A percentile compares a stretch with the other conserved stretches of the same genome.
These are phyloP conservation scores for Hymenochirus boettgeri DNA, from an alignment of 2,113 vertebrate species.

Conservation along the genomic window DNA sequence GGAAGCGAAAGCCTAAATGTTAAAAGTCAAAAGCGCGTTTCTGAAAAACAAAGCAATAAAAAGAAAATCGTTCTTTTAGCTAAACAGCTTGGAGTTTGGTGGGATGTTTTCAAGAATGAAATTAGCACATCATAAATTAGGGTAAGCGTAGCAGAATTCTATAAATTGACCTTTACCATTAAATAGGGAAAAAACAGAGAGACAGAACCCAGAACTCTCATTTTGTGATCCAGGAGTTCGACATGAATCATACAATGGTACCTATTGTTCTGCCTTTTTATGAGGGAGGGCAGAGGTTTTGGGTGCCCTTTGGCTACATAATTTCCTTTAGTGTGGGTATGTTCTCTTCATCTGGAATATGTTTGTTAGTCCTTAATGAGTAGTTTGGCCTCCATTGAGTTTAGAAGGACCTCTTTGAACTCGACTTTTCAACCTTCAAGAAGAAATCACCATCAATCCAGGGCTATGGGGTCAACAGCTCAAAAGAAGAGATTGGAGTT, in stretches of 20 bases:
- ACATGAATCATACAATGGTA: conserved; percentile 4
- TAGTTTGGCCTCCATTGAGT: background rate
- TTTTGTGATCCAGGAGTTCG: conserved; percentile 3
- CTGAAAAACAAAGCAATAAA: conserved; percentile 9
- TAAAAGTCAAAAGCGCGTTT: background rate
- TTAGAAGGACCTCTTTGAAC: conserved; percentile 1
- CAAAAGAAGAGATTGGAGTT: background rate
- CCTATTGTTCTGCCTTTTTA: conserved; percentile 2
- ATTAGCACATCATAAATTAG: conserved; percentile 7
- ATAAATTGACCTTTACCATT: conserved; percentile 11
- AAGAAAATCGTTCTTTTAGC: background rate
- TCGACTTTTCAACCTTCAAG: background rate
- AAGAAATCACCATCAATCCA: background rate
- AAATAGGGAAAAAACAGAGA: background rate
- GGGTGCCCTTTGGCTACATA: conserved; percentile 2
- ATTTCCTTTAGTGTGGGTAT: conserved; percentile 5
- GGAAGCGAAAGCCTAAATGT: background rate
- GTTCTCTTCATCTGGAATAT: conserved; percentile 6
- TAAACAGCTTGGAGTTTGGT: conserved; percentile 1
- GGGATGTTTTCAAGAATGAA: conserved; percentile 4
- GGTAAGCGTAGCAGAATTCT: conserved; percentile 1
- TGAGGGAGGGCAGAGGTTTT: conserved; percentile 10
- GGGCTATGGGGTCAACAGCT: conserved; percentile 1
- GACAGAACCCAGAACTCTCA: background rate
- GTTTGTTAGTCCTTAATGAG: conserved; percentile 8